Conservation (phyloP, 1,140 invertebrate genomes). For the Mylabris phalerata region DNA sequence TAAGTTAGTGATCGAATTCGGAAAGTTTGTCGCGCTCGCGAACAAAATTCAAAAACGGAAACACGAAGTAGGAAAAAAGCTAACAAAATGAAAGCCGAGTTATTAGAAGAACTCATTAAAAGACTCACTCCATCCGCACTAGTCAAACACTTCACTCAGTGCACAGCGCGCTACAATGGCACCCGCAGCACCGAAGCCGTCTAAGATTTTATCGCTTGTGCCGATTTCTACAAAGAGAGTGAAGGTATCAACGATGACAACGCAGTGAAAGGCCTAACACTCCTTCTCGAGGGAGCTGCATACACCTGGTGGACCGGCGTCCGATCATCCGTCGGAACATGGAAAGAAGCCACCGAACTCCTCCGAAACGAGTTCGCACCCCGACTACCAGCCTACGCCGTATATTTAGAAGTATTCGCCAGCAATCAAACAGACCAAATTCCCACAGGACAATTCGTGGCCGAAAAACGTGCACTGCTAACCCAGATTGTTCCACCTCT, state of each 20-base stretch:
- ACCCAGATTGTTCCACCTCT: background rate
- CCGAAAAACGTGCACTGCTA: background rate
- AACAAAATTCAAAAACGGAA: too few species aligned
- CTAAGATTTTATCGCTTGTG: background rate
- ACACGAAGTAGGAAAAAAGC: too few species aligned
- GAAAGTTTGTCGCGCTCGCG: too few species aligned
- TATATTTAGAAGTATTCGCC: conserved; percentile 3
- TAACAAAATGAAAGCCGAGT: too few species aligned
- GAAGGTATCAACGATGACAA: background rate
- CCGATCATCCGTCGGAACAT: background rate
- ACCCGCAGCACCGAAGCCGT: background rate
- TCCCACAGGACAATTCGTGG: background rate
- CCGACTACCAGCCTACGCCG: background rate
- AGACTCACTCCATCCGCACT: background rate
- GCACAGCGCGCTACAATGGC: conserved; percentile 1
- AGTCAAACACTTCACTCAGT: background rate
- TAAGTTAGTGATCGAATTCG: too few species aligned
- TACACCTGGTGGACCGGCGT: conserved; percentile 2
- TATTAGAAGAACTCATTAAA: too few species aligned
- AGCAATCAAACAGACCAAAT: background rate
- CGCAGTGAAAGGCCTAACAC: background rate
- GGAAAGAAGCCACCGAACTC: background rate
- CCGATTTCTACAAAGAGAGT: background rate
- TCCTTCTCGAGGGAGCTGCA: background rate
- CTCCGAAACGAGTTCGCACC: conserved; percentile 3